A percentile compares a stretch with the other conserved stretches of the same genome.
Conservation (phyloP, 2,888 invertebrate genomes). For the Pteria penguin region DNA sequence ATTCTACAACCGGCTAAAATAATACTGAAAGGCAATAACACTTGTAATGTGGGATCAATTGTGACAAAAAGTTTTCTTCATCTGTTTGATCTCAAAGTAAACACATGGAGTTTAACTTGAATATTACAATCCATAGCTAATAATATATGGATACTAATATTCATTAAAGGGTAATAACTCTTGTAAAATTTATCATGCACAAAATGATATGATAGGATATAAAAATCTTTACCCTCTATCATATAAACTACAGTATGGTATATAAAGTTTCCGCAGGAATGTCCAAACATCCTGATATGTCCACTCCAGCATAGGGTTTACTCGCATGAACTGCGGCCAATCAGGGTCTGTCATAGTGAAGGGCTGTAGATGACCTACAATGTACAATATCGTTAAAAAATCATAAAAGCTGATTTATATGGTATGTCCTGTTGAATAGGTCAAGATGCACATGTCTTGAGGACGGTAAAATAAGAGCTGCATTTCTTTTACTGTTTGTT, state of each 20-base stretch:
- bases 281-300: slow-evolving; percentile 94
- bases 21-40: too few species aligned
- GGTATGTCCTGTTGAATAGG: background rate
- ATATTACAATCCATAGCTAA: too few species aligned
- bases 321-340: slow-evolving; percentile 94
- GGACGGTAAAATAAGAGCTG: background rate
- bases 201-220: too few species aligned
- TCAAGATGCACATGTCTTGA: background rate
- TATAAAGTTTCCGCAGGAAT: slow-evolving; percentile 87
- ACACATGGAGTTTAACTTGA: too few species aligned
- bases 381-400: background rate
- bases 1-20: too few species aligned
- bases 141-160: too few species aligned
- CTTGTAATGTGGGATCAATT: too few species aligned
- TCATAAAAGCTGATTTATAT: background rate
- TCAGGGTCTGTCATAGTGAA: slow-evolving; percentile 86
- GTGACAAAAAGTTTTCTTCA: too few species aligned
- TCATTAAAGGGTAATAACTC: too few species aligned
- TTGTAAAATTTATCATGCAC: too few species aligned
- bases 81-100: too few species aligned
- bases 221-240: slow-evolving; percentile 90
- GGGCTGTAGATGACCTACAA: slow-evolving; percentile 70
- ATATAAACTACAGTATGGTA: slow-evolving; percentile 95
- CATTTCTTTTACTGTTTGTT: background rate
- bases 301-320: slow-evolving; percentile 96